Conservation (phyloP, 2,797 vertebrate genomes). For the Xenentodon cancila region DNA sequence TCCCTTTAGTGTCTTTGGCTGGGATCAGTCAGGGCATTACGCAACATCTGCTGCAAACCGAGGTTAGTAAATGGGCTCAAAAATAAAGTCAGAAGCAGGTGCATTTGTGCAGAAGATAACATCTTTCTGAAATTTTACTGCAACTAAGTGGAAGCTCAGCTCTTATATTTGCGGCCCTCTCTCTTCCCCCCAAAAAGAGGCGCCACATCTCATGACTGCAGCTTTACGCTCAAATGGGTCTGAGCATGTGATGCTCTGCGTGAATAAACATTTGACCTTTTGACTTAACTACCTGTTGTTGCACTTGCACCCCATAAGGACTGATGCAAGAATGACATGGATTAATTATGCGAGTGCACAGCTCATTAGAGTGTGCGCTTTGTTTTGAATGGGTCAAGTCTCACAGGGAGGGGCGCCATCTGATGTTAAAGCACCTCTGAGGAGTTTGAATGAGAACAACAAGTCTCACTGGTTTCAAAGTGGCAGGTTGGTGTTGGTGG, state of each 20-base stretch:
- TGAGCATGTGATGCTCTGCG: conserved; percentile 29
- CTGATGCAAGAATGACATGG: background rate
- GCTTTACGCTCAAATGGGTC: background rate
- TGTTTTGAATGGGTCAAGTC: conserved; percentile 25
- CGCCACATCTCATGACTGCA: conserved; percentile 25
- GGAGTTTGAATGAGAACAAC: conserved; percentile 4
- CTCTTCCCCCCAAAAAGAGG: background rate
- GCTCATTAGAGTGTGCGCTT: conserved; percentile 22
- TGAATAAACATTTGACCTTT: conserved; percentile 20
- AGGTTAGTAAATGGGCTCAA: background rate
- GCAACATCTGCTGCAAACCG: background rate
- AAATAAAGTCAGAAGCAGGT: too few relatives aligned
- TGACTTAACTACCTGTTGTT: conserved; percentile 4
- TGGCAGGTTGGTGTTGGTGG: background rate
- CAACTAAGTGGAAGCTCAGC: too few relatives aligned
- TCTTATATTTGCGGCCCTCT: too few relatives aligned
- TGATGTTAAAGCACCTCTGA: background rate
- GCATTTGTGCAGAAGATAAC: too few relatives aligned
- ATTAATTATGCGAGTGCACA: conserved; percentile 8
- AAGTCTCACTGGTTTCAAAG: conserved; percentile 20
- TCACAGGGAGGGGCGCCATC: background rate
- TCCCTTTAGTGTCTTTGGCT: background rate
- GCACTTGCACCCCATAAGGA: background rate
- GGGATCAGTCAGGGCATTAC: background rate
- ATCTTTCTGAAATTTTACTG: too few relatives aligned